Evolutionary conservation across 2,113 vertebrate genomes (phyloP).

Genomic region (Brachyhypopomus gauderio): DNA sequence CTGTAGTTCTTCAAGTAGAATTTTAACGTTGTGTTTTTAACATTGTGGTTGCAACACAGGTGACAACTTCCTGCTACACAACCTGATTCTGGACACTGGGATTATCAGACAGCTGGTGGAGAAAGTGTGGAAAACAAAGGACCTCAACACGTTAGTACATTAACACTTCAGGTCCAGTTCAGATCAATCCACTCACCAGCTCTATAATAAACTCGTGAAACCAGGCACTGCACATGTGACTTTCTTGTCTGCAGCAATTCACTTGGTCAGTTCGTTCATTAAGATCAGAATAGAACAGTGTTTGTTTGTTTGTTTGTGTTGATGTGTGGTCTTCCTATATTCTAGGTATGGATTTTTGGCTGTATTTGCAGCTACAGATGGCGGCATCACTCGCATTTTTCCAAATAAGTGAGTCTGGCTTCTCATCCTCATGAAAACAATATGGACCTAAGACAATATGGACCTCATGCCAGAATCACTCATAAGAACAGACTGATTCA

Average conservation of each 20-base stretch:
- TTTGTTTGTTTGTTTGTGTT: neutral
- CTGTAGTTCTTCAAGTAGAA: neutral
- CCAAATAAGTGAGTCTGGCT: constrained; percentile 89
- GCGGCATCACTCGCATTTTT: constrained; percentile 93
- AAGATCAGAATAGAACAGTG: neutral
- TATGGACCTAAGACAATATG: no score
- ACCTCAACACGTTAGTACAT: constrained; percentile 88
- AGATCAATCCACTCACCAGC: neutral
- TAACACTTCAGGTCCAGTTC: no score
- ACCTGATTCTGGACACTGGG: constrained; percentile 95
- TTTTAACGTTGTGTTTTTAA: constrained; percentile 9
- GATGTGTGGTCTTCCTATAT: neutral
- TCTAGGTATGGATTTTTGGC: constrained; percentile 93
- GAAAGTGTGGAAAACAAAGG: constrained; percentile 93
- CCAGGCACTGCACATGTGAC: neutral
- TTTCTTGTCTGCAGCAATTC: neutral
- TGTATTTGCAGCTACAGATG: constrained; percentile 92
- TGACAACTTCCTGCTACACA: constrained; percentile 94
- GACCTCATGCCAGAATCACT: no score
- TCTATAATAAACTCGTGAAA: neutral
- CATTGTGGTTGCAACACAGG: constrained; percentile 73
- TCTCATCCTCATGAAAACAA: neutral
- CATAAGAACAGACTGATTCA: no score
- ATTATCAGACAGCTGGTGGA: constrained; percentile 95
- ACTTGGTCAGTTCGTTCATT: neutral